Percentiles rank a stretch among this genome's conserved stretches.
These are phyloP conservation scores for Macrotrachela quadricornifera DNA, from an alignment of 1,140 invertebrate genomes.

Conservation along the genomic window DNA sequence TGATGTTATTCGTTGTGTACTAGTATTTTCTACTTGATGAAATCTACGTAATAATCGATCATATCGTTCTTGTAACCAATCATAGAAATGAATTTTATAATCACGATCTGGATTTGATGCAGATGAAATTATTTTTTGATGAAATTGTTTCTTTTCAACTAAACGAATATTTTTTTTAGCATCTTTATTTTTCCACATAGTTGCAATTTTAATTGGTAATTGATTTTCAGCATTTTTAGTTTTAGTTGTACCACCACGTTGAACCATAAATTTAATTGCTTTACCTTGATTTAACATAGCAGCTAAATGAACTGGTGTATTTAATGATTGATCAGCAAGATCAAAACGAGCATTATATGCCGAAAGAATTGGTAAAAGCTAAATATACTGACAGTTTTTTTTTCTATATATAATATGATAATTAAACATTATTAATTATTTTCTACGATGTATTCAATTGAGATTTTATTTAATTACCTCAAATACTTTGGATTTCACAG, in stretches of 20 bases:
- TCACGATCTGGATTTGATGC: slow-evolving; percentile 19
- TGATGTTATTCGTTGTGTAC: not conserved
- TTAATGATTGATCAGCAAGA: slow-evolving; percentile 17
- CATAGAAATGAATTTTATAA: slow-evolving; percentile 14
- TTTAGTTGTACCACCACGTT: slow-evolving; percentile 31
- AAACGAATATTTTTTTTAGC: slow-evolving; percentile 25
- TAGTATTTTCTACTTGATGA: slow-evolving; percentile 12
- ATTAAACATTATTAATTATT: too few species aligned
- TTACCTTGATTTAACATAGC: slow-evolving; percentile 19
- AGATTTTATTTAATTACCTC: not conserved
- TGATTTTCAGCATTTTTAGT: slow-evolving; percentile 26
- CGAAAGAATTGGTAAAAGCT: slow-evolving; percentile 17
- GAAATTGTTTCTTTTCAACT: slow-evolving; percentile 21
- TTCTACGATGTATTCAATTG: not conserved
- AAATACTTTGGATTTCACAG: slow-evolving; percentile 20
- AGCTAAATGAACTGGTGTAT: slow-evolving; percentile 24
- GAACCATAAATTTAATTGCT: slow-evolving; percentile 26
- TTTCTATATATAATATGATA: too few species aligned
- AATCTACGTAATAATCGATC: slow-evolving; percentile 12
- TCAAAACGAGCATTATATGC: slow-evolving; percentile 28
- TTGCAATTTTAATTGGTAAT: slow-evolving; percentile 21
- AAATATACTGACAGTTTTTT: not conserved
- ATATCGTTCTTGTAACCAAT: not conserved
- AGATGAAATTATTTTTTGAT: slow-evolving; percentile 15
- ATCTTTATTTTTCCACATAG: slow-evolving; percentile 27